Base-by-base conservation (phyloP, 1,140 invertebrate genomes). In the Calephelis virginiensis region DNA sequence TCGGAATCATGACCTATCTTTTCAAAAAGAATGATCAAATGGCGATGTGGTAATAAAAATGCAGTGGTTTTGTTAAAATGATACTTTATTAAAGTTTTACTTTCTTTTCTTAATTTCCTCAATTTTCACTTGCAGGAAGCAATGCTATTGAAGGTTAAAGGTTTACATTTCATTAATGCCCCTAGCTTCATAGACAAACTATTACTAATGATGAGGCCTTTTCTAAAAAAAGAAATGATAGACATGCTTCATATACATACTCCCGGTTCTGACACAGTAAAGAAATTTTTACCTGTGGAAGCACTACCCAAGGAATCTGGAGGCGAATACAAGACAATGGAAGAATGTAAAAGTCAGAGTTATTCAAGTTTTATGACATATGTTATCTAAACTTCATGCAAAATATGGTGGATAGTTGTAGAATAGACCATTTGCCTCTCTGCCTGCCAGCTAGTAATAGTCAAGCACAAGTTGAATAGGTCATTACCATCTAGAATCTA, bases 201-300 rank as follows among this genome's bases (percentile, higher is more conserved):
- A 37, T 68, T 96, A 70, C 90, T 92, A 5, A 75, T 96, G 53
- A 92, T 95, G 84, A 94, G 91, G 73, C 95, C 95, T 0, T 95
- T 96, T 67, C 92, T 95, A 92, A 95, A 95, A 73, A 94, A 94
- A 60, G 93, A 95, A 66, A 76, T 95, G 0, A 74, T 93, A 14
- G 92, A 93, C 14, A 90, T 94, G 76, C 86, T 95, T 71, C 75
- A 87, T 13, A 73, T 93, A 47, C 93, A 93, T 73, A 77, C 80
- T 12, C 65, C 77, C 10, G 79, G 80, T 8, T 72, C 86, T 7
- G 86, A 87, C 10, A 88, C 86, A 13, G 45, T 93, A 6, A 75
- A 82, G 28, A 80, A 92, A 67, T 90, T 64, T 50, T 7, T 85
- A 13, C 76, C 82, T 0, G 69, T 79, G 12, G 77, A 76, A 10